Evolutionary conservation across 2,888 invertebrate genomes (phyloP).

Genomic region (Ectemnius continuus): DNA sequence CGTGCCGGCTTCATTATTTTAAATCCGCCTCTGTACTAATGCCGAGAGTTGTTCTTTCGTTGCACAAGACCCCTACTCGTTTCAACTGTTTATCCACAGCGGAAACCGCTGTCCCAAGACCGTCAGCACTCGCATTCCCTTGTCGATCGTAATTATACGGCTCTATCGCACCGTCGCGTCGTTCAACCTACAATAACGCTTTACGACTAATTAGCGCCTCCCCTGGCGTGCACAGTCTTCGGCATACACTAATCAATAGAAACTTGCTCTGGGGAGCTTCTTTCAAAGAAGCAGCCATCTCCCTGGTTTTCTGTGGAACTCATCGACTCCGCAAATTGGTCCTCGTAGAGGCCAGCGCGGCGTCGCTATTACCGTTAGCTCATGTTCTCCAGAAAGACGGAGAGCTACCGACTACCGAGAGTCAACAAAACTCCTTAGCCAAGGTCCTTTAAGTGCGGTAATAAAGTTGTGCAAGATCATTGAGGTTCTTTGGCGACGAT

Average conservation of each 20-base stretch:
- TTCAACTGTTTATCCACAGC: slow-evolving; percentile 28
- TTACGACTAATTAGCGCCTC: slow-evolving; percentile 56
- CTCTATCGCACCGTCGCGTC: slow-evolving; percentile 26
- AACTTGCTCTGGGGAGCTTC: slow-evolving; percentile 5
- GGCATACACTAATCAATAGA: slow-evolving; percentile 3
- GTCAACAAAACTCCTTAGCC: too few species aligned
- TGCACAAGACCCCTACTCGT: too few species aligned
- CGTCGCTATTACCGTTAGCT: slow-evolving; percentile 68
- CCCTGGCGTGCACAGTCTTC: slow-evolving; percentile 14
- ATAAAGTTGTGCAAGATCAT: too few species aligned
- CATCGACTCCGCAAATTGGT: slow-evolving; percentile 49
- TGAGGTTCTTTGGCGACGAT: too few species aligned
- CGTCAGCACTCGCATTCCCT: slow-evolving; percentile 45
- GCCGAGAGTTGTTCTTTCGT: too few species aligned
- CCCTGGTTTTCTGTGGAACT: slow-evolving; percentile 51
- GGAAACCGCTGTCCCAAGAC: slow-evolving; percentile 22
- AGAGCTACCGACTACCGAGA: too few species aligned
- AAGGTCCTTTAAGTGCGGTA: too few species aligned
- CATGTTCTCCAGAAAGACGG: slow-evolving; percentile 6
- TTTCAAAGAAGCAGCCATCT: slow-evolving; percentile 22
- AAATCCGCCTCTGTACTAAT: too few species aligned
- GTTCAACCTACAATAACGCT: slow-evolving; percentile 27
- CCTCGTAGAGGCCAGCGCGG: slow-evolving; percentile 66
- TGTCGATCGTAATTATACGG: slow-evolving; percentile 52
- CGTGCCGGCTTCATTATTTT: too few species aligned